Conservation (phyloP, 2,888 invertebrate genomes). For the Phragmatobia fuliginosa region DNA sequence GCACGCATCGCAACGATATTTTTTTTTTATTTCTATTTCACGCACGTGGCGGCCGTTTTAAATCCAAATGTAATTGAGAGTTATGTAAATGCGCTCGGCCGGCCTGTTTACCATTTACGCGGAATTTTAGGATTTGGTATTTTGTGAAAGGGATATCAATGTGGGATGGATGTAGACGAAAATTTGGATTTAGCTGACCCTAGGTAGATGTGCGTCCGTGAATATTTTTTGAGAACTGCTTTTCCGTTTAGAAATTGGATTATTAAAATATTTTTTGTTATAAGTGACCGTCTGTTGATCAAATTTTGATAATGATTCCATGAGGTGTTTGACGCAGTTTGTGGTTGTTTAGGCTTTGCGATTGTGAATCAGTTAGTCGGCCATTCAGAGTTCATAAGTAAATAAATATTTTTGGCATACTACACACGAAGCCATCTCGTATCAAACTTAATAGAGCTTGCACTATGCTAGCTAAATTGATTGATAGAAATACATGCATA, state of each 20-base stretch:
- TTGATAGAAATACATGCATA: too few species aligned
- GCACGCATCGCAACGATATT: slow-evolving; percentile 55
- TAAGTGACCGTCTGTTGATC: neutral
- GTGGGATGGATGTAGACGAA: slow-evolving; percentile 23
- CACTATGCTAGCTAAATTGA: neutral
- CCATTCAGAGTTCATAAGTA: neutral
- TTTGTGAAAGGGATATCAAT: slow-evolving; percentile 43
- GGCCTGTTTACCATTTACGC: slow-evolving; percentile 54
- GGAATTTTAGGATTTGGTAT: slow-evolving; percentile 49
- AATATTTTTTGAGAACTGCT: slow-evolving; percentile 22
- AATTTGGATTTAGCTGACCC: slow-evolving; percentile 28
- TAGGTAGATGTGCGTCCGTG: slow-evolving; percentile 20
- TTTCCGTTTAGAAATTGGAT: neutral
- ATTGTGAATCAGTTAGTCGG: too few species aligned
- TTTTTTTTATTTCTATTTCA: slow-evolving; percentile 66
- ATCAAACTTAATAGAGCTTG: neutral
- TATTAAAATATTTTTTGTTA: neutral
- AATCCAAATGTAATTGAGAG: slow-evolving; percentile 71
- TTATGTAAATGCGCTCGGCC: slow-evolving; percentile 64
- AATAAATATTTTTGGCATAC: too few species aligned
- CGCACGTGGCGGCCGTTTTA: slow-evolving; percentile 67
- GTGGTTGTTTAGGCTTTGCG: too few species aligned
- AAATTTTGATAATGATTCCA: neutral
- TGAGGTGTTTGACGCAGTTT: neutral
- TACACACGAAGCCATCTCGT: too few species aligned